A percentile compares a stretch with the other conserved stretches of the same genome.
These are phyloP conservation scores for Lissocephala sabroskyi DNA, from an alignment of 2,888 invertebrate species.

Conservation along the genomic window DNA sequence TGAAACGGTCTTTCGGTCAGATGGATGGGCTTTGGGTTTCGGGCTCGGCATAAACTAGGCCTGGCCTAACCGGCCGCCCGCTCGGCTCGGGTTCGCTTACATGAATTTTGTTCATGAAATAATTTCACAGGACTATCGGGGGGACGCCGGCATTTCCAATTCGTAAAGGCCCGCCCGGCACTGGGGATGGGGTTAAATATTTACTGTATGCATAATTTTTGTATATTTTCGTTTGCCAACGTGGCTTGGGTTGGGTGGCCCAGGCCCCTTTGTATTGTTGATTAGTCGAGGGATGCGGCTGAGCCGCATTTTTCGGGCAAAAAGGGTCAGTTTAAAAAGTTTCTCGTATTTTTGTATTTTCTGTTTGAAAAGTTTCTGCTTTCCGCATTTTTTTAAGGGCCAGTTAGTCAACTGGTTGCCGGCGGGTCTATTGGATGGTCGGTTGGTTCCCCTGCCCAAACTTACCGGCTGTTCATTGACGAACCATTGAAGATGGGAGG, in stretches of 20 bases:
- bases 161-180: conserved; percentile 33
- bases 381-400: too few relatives aligned
- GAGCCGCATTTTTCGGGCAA: conserved; percentile 16
- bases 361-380: too few relatives aligned
- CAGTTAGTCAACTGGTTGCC: too few relatives aligned
- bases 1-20: conserved; percentile 56
- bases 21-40: conserved; percentile 42
- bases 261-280: neutral
- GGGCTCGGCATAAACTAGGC: conserved; percentile 6
- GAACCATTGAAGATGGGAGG: conserved; percentile 83
- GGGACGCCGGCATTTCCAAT: too few relatives aligned
- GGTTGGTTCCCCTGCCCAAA: too few relatives aligned
- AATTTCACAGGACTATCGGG: conserved; percentile 42
- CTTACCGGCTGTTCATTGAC: conserved; percentile 84
- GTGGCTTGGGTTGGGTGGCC: too few relatives aligned
- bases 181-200: conserved; percentile 34
- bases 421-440: conserved; percentile 2
- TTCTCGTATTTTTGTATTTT: conserved; percentile 1
- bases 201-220: conserved; percentile 58
- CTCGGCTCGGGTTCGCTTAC: conserved; percentile 31
- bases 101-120: conserved; percentile 63
- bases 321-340: neutral
- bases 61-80: conserved; percentile 1
- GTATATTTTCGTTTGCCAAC: conserved; percentile 24
- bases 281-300: too few relatives aligned